Base-by-base conservation (phyloP, 2,797 vertebrate genomes). In the Sebastes nivosus region DNA sequence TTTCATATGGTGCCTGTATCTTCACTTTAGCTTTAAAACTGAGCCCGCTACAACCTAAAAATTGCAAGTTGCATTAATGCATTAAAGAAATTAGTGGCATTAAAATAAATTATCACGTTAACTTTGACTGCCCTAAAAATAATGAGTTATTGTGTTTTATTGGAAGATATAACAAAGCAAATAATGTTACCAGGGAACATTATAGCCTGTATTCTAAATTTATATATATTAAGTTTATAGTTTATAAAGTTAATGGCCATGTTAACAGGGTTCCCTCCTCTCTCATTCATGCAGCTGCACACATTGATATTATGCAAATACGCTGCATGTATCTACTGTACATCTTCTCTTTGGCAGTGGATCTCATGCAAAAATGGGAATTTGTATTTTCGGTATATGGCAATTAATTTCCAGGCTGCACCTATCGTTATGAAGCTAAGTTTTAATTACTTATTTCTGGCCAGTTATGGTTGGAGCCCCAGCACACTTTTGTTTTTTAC, bases 371-470 rank as follows among this genome's bases (percentile, higher is more conserved):
- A 77, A 38, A 85, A 87, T 69, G 60, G 80, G 42, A 87, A 85
- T 70, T 75, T 79, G 80, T 85, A 80, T 91, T 90, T 87, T 29
- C 85, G 67, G 65, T 67, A 86, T 67, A 86, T 73, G 79, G 76
- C 90, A 87, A 92, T 90, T 91, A 71, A 90, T 94, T 94, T 88
- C 83, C 92, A 89, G 84, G 67, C 89, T 86, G 87, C 87, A 93
- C 91, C 93, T 93, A 93, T 94, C 88, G 79, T 91, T 91, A 92
- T 91, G 85, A 93, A 93, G 90, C 88, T 87, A 89, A 72, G 94
- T 94, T 94, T 95, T 92, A 95, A 96, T 95, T 93, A 94, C 89
- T 92, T 82, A 92, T 92, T 94, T 91, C 88, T 89, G 92, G 87
- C 87, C 89, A 86, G 90, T 91, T 93, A 92, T 90, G 92, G 90